Conservation (phyloP, 2,888 invertebrate genomes). For the Scaptomyza parva region DNA sequence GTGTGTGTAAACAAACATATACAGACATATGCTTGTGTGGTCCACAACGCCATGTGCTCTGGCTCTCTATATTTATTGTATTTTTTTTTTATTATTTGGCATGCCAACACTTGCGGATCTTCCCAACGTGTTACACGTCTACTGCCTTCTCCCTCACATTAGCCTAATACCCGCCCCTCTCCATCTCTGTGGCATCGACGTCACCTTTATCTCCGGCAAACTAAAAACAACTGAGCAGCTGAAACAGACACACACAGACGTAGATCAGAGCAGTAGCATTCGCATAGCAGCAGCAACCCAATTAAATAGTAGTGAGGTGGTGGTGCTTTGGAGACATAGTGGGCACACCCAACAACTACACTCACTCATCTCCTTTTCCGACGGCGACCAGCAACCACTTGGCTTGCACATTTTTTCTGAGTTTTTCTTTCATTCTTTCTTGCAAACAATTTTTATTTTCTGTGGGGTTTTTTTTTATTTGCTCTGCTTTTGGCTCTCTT, state of each 20-base stretch:
- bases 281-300: constrained; percentile 43
- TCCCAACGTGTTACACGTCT: constrained; percentile 56
- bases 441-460: constrained; percentile 82
- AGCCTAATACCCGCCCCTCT: constrained; percentile 3
- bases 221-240: constrained; percentile 81
- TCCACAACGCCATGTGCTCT: constrained; percentile 75
- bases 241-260: constrained; percentile 74
- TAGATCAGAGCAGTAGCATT: constrained; percentile 30
- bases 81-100: constrained; percentile 60
- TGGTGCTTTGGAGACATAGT: constrained; percentile 57
- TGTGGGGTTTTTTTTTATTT: constrained; percentile 70
- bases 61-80: constrained; percentile 77
- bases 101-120: constrained; percentile 81
- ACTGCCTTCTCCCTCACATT: constrained; percentile 2
- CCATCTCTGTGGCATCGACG: constrained; percentile 51
- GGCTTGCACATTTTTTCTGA: constrained; percentile 82
- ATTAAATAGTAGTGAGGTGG: constrained; percentile 44
- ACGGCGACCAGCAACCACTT: constrained; percentile 70
- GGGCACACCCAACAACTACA: constrained; percentile 58
- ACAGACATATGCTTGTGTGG: constrained; percentile 20
- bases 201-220: constrained; percentile 81
- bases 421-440: constrained; percentile 81
- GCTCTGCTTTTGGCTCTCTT: constrained; percentile 53
- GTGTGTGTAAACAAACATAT: constrained; percentile 12
- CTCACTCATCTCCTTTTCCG: constrained; percentile 12